A percentile compares a stretch with the other conserved stretches of the same genome.
Evolutionary conservation across 2,888 invertebrate species (phyloP).

Genomic region (Scaeva pyrastri): DNA sequence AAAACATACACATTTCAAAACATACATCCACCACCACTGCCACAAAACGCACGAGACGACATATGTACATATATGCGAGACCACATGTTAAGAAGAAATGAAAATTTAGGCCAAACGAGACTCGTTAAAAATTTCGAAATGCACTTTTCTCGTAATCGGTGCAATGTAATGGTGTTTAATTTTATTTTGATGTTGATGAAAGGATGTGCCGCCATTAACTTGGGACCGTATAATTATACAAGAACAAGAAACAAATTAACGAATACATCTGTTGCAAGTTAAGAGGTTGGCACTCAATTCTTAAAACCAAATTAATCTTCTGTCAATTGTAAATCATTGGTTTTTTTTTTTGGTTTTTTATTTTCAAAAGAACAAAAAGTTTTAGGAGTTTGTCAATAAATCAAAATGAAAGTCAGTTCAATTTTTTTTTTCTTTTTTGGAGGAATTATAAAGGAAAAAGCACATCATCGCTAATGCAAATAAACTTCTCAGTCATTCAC

Average conservation of each 20-base stretch:
- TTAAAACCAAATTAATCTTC: conserved; percentile 43
- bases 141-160: conserved; percentile 48
- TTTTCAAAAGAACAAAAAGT: conserved; percentile 20
- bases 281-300: neutral
- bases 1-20: conserved; percentile 31
- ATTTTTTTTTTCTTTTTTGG: neutral
- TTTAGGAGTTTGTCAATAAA: conserved; percentile 49
- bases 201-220: conserved; percentile 16
- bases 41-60: neutral
- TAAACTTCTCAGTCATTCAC: conserved; percentile 22
- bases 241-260: neutral
- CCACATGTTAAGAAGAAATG: conserved; percentile 34
- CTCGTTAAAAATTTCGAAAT: conserved; percentile 44
- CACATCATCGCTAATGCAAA: conserved; percentile 61
- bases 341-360: neutral
- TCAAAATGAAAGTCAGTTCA: conserved; percentile 51
- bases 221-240: neutral
- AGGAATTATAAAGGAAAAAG: neutral
- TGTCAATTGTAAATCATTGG: conserved; percentile 56
- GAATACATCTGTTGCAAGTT: neutral
- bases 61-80: neutral
- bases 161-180: neutral
- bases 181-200: conserved; percentile 18
- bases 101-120: conserved; percentile 54
- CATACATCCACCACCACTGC: too few species aligned